Evolutionary conservation across 1,140 invertebrate genomes (phyloP), one percentile per base, ranked within the genome.

Genomic region (Diorhabda carinulata): DNA sequence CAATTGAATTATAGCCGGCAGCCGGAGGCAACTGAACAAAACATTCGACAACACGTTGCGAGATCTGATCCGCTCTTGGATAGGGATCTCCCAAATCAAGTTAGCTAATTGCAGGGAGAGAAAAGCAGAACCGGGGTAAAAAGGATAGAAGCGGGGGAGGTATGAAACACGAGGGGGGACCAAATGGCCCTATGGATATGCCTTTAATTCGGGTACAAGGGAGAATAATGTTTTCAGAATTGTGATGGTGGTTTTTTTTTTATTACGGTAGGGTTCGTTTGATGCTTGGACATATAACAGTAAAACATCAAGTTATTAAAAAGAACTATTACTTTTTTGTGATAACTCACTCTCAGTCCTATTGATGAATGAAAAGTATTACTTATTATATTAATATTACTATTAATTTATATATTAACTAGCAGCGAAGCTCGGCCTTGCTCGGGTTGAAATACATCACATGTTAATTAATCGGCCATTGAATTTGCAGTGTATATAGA

Each of bases 1-100:
- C 73, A 78, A 78, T 77, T 72, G 65, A 73, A 63, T 77, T 78
- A 25, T 25, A 77, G 57, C 64, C 70, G 63, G 40, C 65, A 62
- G 69, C 69, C 60, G 71, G 69, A 72, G 72, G 68, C 71, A 73
- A 68, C 72, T 75, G 75, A 77, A 79, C 79, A 80, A 79, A 80
- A 80, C 78, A 80, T 79, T 77, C 63, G 77, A 80, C 78, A 80
- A 80, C 79, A 80, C 78, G 79, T 81, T 79, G 77, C 72, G 78
- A 80, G 78, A 77, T 78, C 78, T 79, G 79, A 77, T 77, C 64
- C 57, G 61, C 68, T 68, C 66, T 52, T 52, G 73, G 78, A 80
- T 79, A 79, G 77, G 79, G 78, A 80, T 80, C 79, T 79, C 76
- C 73, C 73, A 81, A 81, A 81, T 81, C 76, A 75, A 81, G 78